Conservation (phyloP, 92 coral and sea anemone genomes). For the Phenganax subtilis region DNA sequence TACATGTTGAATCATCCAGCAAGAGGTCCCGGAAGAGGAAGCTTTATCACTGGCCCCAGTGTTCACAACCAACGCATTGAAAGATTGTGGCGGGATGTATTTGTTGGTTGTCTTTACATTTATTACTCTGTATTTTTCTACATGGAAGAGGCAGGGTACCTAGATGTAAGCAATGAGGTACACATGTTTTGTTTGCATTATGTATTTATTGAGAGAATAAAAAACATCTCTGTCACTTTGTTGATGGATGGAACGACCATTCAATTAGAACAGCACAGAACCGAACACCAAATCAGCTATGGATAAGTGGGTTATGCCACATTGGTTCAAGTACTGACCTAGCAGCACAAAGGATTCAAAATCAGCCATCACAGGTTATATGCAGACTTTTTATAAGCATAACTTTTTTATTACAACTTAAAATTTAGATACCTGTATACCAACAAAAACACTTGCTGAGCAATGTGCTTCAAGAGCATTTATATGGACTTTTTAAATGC, state of each 20-base stretch:
- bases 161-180: slow-evolving; percentile 13
- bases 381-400: background rate
- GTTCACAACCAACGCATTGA: slow-evolving; percentile 1
- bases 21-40: slow-evolving; percentile 13
- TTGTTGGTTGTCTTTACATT: slow-evolving; percentile 19
- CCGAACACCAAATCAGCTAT: slow-evolving; percentile 18
- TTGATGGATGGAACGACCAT: slow-evolving; percentile 28
- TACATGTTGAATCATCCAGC: slow-evolving; percentile 13
- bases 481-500: too few relatives aligned
- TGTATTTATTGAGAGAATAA: slow-evolving; percentile 17
- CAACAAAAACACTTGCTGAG: too few relatives aligned
- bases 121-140: slow-evolving; percentile 5
- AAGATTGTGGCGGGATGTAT: background rate
- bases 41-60: slow-evolving; percentile 1
- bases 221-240: slow-evolving; percentile 24
- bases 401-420: background rate
- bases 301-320: slow-evolving; percentile 9
- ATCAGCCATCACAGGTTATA: background rate
- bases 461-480: too few relatives aligned
- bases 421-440: too few relatives aligned
- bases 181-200: slow-evolving; percentile 24
- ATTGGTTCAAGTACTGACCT: background rate
- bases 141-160: slow-evolving; percentile 26
- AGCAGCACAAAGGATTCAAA: slow-evolving; percentile 13
- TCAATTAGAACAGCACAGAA: slow-evolving; percentile 22